Base-by-base conservation (phyloP, 2,797 vertebrate species). In the Molossus molossus region DNA sequence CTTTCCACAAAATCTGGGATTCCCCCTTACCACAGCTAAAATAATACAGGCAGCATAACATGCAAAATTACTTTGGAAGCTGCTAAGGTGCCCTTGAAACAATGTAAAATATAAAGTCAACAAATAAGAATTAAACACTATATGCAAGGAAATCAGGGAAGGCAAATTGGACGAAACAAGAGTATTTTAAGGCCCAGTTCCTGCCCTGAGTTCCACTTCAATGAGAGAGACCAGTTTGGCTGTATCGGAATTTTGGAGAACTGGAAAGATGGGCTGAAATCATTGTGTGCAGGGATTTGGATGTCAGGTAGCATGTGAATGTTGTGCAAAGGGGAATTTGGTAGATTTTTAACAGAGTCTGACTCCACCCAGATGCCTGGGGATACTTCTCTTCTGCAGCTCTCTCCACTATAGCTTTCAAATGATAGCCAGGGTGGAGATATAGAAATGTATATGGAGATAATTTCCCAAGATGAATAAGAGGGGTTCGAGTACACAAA, bases 61-160 rank as follows among this genome's bases (percentile, higher is more conserved):
- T 23, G 75, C 91, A 88, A 85, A 96, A 75, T 1, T 14, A 80
- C 53, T 87, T 50, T 73, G 69, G 75, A 83, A 91, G 80, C 80
- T 95, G 76, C 64, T 37, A 62, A 50, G 69, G 37, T 25, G 21
- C 67, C 81, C 29, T 0, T 37, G 65, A 94, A 95, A 90, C 67
- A 58, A 92, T 53, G 57, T 37, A 86, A 92, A 92, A 92, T 60
- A 50, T 72, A 21, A 87, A 75, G n/a, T 65, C 89, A 95, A 91
- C 58, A 92, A 91, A 25, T 64, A 77, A 55, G 65, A 87, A 84
- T 81, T 76, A 81, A 45, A 58, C 29, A 67, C 62, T 73, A 18
- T 14, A 50, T 18, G 58, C 60, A 87, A 80, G 11, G 27, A 76
- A 85, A 40, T 45, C 27, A 33, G 48, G 45, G 33, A 53, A 67